A percentile compares a stretch with the other conserved stretches of the same genome.
phyloP scores from a whole-genome alignment of 2,113 vertebrate genomes.

The Canis aureus region DNA sequence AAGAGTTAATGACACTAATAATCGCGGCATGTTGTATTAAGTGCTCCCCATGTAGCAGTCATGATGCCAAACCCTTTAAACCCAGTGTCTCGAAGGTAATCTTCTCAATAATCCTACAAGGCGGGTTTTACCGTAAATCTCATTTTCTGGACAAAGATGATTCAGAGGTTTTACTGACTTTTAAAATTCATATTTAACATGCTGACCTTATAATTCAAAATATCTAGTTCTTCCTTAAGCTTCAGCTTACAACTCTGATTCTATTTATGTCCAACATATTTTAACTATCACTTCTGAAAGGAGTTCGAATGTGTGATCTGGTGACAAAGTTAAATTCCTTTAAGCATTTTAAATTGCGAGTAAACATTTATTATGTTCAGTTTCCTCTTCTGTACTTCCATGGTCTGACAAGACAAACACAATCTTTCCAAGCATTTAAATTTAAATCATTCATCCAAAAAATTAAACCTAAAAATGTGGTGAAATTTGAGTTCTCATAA shows the following conservation, averaged over 20 bases:
- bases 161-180: constrained; percentile 44
- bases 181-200: constrained; percentile 57
- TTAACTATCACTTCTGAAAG: constrained; percentile 38
- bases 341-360: constrained; percentile 45
- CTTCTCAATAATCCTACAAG: not conserved
- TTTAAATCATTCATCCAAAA: constrained; percentile 54
- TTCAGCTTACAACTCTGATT: not conserved
- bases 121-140: not conserved
- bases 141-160: constrained; percentile 40
- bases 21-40: not conserved
- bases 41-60: not conserved
- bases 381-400: constrained; percentile 14
- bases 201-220: not conserved
- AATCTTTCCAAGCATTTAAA: constrained; percentile 45
- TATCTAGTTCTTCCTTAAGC: not conserved
- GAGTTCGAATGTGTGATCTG: constrained; percentile 22
- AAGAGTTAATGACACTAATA: not conserved
- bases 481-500: constrained; percentile 42
- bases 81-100: not conserved
- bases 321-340: constrained; percentile 29
- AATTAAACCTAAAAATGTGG: constrained; percentile 42
- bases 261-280: not conserved
- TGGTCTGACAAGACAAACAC: constrained; percentile 30
- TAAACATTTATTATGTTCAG: constrained; percentile 1
- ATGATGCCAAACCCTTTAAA: not conserved